A percentile compares a stretch with the other conserved stretches of the same genome.
phyloP scores from a whole-genome alignment of 2,113 vertebrate genomes.

The Benitochromis conjunctus region DNA sequence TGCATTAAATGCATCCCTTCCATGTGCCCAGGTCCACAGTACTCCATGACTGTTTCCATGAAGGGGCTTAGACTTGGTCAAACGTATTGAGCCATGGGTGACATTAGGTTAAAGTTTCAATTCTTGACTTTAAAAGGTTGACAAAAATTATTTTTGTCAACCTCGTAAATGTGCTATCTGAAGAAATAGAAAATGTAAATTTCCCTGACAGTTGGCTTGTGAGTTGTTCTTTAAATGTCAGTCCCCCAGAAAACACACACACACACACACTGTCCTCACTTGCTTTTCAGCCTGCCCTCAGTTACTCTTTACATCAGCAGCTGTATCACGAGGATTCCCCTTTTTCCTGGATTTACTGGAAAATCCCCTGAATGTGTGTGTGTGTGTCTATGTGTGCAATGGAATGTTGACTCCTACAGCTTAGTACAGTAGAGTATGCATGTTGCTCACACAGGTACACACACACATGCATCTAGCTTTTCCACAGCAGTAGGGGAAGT shows the following conservation, averaged over 20 bases:
- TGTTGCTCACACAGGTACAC: not conserved
- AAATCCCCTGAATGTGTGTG: slow-evolving; percentile 20
- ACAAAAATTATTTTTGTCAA: not conserved
- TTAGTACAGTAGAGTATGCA: not conserved
- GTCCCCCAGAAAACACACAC: not conserved
- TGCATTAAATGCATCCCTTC: not conserved
- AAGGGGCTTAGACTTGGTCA: not conserved
- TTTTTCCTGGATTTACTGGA: slow-evolving; percentile 39
- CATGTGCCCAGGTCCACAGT: not conserved
- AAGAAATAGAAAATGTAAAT: not conserved
- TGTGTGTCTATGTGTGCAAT: not conserved
- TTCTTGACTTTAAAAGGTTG: not conserved
- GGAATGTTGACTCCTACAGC: not conserved
- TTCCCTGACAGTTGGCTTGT: not conserved
- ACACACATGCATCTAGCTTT: slow-evolving; percentile 4
- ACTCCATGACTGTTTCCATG: not conserved
- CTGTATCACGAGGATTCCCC: slow-evolving; percentile 19
- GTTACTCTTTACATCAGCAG: slow-evolving; percentile 9
- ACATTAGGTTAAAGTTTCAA: not conserved
- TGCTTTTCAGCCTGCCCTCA: not conserved
- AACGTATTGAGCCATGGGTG: not conserved
- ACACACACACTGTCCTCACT: not conserved
- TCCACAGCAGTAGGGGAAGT: slow-evolving; percentile 38
- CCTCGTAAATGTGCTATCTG: not conserved
- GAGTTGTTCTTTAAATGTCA: not conserved